phyloP scores from a whole-genome alignment of 2,888 invertebrate genomes.

The Sclerodermus sp. region DNA sequence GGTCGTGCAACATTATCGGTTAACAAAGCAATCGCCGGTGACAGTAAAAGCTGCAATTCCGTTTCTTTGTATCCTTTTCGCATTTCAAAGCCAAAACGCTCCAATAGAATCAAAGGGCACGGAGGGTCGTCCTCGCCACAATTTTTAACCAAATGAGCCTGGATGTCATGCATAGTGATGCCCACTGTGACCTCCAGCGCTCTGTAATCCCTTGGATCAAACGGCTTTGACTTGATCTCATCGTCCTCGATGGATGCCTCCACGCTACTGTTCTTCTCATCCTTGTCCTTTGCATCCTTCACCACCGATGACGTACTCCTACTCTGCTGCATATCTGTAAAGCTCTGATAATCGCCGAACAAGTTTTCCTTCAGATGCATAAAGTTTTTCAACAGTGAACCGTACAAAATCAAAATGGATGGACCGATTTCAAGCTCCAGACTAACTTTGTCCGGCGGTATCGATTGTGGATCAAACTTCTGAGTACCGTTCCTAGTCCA shows the following conservation, averaged over 20 bases:
- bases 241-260: conserved; percentile 69
- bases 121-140: conserved; percentile 89
- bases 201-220: conserved; percentile 86
- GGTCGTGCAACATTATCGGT: conserved; percentile 74
- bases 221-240: conserved; percentile 63
- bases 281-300: conserved; percentile 46
- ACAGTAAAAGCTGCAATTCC: conserved; percentile 83
- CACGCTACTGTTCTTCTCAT: conserved; percentile 56
- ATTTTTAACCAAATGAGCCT: conserved; percentile 91
- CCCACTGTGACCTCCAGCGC: conserved; percentile 91
- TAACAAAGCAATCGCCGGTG: conserved; percentile 83
- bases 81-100: conserved; percentile 96
- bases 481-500: conserved; percentile 70
- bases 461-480: conserved; percentile 83
- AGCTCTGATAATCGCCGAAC: conserved; percentile 93
- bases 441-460: conserved; percentile 86
- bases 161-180: conserved; percentile 92
- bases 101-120: conserved; percentile 85
- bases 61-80: conserved; percentile 92
- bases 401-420: conserved; percentile 88
- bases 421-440: conserved; percentile 94
- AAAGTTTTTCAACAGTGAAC: conserved; percentile 86
- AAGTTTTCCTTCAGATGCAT: conserved; percentile 94
- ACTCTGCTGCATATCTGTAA: conserved; percentile 85
- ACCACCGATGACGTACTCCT: conserved; percentile 58